Evolutionary conservation across 1,140 invertebrate genomes (phyloP).

Genomic region (Pectinophora gossypiella): DNA sequence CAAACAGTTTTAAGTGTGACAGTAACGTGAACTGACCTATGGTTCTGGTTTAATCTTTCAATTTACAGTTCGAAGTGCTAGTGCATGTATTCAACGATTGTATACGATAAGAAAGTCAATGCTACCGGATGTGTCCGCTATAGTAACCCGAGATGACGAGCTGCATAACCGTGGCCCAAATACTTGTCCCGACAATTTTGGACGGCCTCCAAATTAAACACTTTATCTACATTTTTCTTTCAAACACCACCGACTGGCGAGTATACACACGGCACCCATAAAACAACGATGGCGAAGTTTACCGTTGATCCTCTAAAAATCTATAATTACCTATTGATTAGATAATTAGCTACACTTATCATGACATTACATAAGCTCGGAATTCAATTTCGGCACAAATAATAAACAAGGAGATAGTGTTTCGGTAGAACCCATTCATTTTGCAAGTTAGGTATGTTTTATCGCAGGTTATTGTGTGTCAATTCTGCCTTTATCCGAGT

Average conservation of each 20-base stretch:
- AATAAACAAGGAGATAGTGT: constrained; percentile 30
- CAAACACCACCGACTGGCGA: constrained; percentile 9
- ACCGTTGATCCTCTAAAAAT: no score
- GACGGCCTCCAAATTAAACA: constrained; percentile 51
- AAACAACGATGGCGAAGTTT: no score
- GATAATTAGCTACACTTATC: not conserved
- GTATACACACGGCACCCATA: no score
- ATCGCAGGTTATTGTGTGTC: constrained; percentile 67
- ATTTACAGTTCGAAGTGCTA: no score
- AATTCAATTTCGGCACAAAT: constrained; percentile 26
- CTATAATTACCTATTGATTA: no score
- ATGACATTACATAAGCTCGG: no score
- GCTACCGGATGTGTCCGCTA: constrained; percentile 60
- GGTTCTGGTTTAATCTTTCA: no score
- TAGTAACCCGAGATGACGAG: constrained; percentile 57
- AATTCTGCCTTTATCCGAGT: constrained; percentile 44
- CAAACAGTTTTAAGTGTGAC: no score
- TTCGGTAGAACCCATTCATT: constrained; percentile 38
- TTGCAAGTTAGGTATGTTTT: constrained; percentile 37
- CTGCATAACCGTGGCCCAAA: constrained; percentile 61
- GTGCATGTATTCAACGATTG: no score
- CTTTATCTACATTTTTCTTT: constrained; percentile 45
- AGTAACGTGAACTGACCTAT: no score
- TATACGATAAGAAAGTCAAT: constrained; percentile 63
- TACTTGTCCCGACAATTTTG: constrained; percentile 51